Conservation (phyloP, 2,797 vertebrate species). For the Balearica regulorum region DNA sequence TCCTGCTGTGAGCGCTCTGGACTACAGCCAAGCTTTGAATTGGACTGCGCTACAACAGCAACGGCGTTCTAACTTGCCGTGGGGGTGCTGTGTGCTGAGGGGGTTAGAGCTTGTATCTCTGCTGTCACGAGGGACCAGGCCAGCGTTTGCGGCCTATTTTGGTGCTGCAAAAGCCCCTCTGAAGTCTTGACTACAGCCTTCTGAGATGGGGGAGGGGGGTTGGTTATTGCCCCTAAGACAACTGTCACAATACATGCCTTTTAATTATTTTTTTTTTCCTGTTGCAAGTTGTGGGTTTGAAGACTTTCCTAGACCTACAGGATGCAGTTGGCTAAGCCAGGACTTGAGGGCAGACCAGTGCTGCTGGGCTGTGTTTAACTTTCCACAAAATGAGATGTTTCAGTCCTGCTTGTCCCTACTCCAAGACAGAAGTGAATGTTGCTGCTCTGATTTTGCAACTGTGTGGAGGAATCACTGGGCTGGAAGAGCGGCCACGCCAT, state of each 20-base stretch:
- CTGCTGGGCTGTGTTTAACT: neutral
- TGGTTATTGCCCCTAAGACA: neutral
- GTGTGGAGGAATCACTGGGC: neutral
- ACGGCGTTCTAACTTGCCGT: neutral
- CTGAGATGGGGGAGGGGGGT: neutral
- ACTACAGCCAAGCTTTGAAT: neutral
- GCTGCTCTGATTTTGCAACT: neutral
- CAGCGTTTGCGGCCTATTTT: slow-evolving; percentile 17
- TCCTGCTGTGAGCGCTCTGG: neutral
- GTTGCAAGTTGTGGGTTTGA: slow-evolving; percentile 3
- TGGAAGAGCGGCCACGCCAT: neutral
- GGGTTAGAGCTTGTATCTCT: neutral
- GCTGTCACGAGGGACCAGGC: slow-evolving; percentile 29
- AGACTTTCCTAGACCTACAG: neutral
- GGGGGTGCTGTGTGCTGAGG: neutral
- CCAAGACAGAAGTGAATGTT: neutral
- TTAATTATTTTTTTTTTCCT: neutral
- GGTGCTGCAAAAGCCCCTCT: slow-evolving; percentile 56
- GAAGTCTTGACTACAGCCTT: slow-evolving; percentile 4
- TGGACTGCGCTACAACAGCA: neutral
- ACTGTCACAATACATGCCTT: neutral
- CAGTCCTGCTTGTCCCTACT: neutral
- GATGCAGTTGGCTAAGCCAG: neutral
- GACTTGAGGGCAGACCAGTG: neutral
- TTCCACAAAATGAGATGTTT: neutral